A percentile compares a stretch with the other conserved stretches of the same genome.
Evolutionary conservation across 2,797 vertebrate species (phyloP).

Genomic region (Trematomus bernacchii): DNA sequence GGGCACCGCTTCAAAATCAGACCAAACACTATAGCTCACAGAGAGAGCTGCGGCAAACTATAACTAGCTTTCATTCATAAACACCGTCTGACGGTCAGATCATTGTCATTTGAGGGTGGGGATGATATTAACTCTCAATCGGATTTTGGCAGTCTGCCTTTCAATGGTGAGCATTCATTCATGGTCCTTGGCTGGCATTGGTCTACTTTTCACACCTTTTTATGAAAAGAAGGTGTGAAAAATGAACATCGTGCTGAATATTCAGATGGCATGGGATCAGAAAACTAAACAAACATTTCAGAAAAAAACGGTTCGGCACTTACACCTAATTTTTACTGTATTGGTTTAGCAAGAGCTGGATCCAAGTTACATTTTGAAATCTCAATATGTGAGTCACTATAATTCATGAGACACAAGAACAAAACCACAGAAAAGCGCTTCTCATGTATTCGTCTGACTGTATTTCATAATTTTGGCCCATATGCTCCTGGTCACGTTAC

Average conservation of each 20-base stretch:
- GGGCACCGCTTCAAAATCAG: slow-evolving; percentile 48
- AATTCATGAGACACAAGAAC: slow-evolving; percentile 44
- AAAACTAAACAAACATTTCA: not conserved
- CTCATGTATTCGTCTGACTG: slow-evolving; percentile 25
- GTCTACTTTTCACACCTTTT: slow-evolving; percentile 8
- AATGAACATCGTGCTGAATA: not conserved
- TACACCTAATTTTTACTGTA: slow-evolving; percentile 13
- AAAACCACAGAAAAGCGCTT: slow-evolving; percentile 26
- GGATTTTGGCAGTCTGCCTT: slow-evolving; percentile 22
- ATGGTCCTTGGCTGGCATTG: not conserved
- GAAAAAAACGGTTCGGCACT: slow-evolving; percentile 1
- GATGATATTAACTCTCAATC: slow-evolving; percentile 36
- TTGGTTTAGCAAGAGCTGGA: slow-evolving; percentile 12
- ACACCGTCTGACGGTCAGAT: slow-evolving; percentile 45
- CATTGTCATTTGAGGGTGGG: slow-evolving; percentile 51
- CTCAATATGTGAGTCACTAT: slow-evolving; percentile 4
- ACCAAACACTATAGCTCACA: slow-evolving; percentile 54
- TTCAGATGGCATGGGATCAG: not conserved
- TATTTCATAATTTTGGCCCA: slow-evolving; percentile 53
- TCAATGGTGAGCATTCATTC: slow-evolving; percentile 38
- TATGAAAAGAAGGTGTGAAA: slow-evolving; percentile 12
- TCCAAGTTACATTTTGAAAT: slow-evolving; percentile 26
- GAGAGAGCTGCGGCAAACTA: slow-evolving; percentile 25
- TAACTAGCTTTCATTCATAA: slow-evolving; percentile 52
- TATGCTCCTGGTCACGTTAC: slow-evolving; percentile 58